Evolutionary conservation across 30 jellyfish, hydroid and myxozoan genomes (phyloP).

Genomic region (Pelagia noctiluca): DNA sequence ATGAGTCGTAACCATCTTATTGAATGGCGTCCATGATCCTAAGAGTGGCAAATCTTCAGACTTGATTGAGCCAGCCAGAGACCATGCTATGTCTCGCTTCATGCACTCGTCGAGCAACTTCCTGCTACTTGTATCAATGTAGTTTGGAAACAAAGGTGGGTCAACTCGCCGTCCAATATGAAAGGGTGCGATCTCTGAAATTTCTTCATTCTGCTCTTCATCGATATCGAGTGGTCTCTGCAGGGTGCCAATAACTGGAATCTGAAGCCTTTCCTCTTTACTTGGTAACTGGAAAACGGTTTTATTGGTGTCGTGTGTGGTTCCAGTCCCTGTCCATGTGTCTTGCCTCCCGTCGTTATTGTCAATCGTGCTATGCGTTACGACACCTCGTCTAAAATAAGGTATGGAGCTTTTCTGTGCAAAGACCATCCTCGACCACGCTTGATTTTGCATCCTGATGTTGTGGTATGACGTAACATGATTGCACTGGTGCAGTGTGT

Average conservation of each 20-base stretch:
- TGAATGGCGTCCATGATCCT: constrained; percentile 51
- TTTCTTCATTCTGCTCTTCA: neutral
- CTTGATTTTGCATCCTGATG: neutral
- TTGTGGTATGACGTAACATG: neutral
- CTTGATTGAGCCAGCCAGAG: neutral
- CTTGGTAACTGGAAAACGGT: constrained; percentile 1
- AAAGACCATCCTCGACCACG: neutral
- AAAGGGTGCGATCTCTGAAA: neutral
- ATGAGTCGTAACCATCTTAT: neutral
- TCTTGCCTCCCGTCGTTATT: constrained; percentile 4
- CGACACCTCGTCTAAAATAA: neutral
- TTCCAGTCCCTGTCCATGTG: neutral
- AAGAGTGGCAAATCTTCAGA: neutral
- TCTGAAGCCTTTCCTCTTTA: neutral
- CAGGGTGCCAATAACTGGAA: neutral
- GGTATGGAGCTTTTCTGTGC: neutral
- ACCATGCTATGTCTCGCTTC: neutral
- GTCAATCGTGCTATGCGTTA: too few species aligned
- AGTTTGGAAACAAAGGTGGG: neutral
- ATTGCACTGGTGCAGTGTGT: too few species aligned
- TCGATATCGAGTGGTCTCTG: neutral
- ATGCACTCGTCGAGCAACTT: neutral
- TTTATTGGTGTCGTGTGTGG: constrained; percentile 9
- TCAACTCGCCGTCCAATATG: constrained; percentile 3
- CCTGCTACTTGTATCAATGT: neutral